A percentile compares a stretch with the other conserved stretches of the same genome.
Evolutionary conservation across 2,888 invertebrate genomes (phyloP).

Genomic region (Hydriomena furcata): DNA sequence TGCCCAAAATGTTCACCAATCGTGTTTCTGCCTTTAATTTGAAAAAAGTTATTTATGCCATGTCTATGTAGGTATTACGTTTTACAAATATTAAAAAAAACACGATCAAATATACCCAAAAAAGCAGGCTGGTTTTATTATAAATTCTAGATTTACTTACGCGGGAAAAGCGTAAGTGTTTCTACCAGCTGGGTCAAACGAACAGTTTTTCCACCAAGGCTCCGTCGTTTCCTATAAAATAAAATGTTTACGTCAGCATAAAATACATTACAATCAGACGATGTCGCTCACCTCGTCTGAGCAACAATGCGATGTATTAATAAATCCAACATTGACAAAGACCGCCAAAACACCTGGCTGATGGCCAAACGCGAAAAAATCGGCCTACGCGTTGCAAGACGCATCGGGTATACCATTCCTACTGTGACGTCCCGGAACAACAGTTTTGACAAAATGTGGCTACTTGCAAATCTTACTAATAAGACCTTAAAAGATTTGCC

Average conservation of each 20-base stretch:
- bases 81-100: no score
- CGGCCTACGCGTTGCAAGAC: constrained; percentile 57
- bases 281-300: constrained; percentile 65
- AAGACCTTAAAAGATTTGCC: no score
- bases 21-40: no score
- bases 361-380: constrained; percentile 68
- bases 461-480: no score
- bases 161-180: no score
- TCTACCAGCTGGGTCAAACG: no score
- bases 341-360: constrained; percentile 80
- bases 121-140: no score
- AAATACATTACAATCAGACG: constrained; percentile 31
- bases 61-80: no score
- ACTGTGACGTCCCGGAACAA: constrained; percentile 47
- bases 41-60: no score
- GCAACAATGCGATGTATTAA: constrained; percentile 74
- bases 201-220: neutral
- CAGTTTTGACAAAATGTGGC: constrained; percentile 15
- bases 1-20: no score
- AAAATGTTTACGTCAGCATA: constrained; percentile 15
- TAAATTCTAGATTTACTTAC: no score
- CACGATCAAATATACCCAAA: no score
- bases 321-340: constrained; percentile 83
- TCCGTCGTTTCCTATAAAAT: constrained; percentile 7
- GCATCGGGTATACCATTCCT: constrained; percentile 53